phyloP scores from a whole-genome alignment of 2,797 vertebrate genomes.

The Sebastes hopkinsi region DNA sequence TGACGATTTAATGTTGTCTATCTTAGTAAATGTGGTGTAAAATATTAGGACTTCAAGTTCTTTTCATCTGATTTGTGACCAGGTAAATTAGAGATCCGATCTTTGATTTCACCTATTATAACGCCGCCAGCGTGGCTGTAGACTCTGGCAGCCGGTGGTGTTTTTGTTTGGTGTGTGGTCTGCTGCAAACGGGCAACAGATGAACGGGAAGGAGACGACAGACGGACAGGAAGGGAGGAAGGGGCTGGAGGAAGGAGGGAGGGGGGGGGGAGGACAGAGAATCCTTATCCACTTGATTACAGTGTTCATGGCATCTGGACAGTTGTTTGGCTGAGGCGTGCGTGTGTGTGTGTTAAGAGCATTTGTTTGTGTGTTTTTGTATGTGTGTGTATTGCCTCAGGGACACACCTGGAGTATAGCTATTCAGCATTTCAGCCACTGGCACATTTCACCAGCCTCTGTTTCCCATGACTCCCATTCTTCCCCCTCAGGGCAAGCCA shows the following conservation, averaged over 20 bases:
- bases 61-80: not conserved
- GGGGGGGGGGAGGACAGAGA: slow-evolving; percentile 26
- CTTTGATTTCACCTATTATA: not conserved
- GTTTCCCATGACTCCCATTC: slow-evolving; percentile 65
- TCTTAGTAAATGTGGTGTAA: not conserved
- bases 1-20: not conserved
- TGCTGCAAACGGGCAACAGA: slow-evolving; percentile 36
- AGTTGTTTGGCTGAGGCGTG: slow-evolving; percentile 58
- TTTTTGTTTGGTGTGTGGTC: slow-evolving; percentile 62
- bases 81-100: not conserved
- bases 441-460: slow-evolving; percentile 59
- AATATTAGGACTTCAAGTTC: not conserved
- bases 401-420: slow-evolving; percentile 75
- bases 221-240: slow-evolving; percentile 56
- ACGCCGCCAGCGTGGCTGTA: not conserved
- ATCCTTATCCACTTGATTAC: slow-evolving; percentile 68
- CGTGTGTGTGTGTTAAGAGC: not conserved
- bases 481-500: slow-evolving; percentile 56
- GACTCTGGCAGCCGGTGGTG: not conserved
- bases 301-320: slow-evolving; percentile 71
- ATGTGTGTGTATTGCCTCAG: slow-evolving; percentile 36
- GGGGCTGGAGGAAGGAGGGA: slow-evolving; percentile 36
- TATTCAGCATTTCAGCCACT: slow-evolving; percentile 56
- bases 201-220: slow-evolving; percentile 45
- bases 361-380: not conserved